Evolutionary conservation across 1,140 invertebrate species (phyloP).

Genomic region (Bombus confusus): DNA sequence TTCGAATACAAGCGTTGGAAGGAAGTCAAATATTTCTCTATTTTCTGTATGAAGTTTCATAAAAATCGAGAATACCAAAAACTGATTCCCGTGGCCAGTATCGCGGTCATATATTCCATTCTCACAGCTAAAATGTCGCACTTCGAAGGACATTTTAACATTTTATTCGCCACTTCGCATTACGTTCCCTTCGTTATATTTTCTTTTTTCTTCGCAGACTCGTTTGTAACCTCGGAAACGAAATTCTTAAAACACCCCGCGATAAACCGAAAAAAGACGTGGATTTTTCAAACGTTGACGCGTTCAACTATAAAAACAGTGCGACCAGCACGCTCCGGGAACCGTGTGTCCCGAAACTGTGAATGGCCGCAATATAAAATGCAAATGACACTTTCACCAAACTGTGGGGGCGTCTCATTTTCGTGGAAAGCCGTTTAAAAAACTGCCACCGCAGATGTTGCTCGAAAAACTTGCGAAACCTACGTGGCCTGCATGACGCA

Average conservation of each 20-base stretch:
- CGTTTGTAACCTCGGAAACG: background rate
- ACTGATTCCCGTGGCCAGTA: background rate
- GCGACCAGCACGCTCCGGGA: background rate
- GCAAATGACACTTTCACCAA: slow-evolving; percentile 43
- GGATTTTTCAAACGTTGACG: slow-evolving; percentile 28
- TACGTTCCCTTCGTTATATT: background rate
- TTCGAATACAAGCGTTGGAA: background rate
- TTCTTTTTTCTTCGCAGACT: too few relatives aligned
- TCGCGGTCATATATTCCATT: too few relatives aligned
- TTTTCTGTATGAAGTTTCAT: background rate
- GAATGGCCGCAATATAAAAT: slow-evolving; percentile 52
- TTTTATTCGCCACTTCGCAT: background rate
- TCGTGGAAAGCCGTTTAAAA: slow-evolving; percentile 24
- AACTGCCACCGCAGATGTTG: slow-evolving; percentile 35
- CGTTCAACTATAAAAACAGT: slow-evolving; percentile 15
- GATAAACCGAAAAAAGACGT: background rate
- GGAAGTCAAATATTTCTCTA: background rate
- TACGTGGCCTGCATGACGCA: slow-evolving; percentile 16
- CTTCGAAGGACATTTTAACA: background rate
- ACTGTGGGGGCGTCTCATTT: slow-evolving; percentile 5
- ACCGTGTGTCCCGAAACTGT: slow-evolving; percentile 13
- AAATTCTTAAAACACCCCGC: background rate
- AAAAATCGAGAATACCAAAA: background rate
- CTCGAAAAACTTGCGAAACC: slow-evolving; percentile 25
- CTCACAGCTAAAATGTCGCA: background rate